Evolutionary conservation across 2,888 invertebrate genomes (phyloP).

Genomic region (Xestia sexstrigata): DNA sequence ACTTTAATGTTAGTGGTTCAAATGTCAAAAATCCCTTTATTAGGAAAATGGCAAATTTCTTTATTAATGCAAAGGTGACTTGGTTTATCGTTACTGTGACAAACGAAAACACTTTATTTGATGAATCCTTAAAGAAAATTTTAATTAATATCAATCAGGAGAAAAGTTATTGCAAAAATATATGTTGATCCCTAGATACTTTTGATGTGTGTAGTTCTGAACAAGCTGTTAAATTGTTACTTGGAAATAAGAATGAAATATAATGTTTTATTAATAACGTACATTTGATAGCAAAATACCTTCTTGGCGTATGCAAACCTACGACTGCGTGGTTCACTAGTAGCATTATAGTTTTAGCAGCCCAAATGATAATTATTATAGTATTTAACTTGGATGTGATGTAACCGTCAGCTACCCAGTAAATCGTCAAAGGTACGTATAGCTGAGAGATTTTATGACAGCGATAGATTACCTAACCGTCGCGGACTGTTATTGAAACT

Average conservation of each 20-base stretch:
- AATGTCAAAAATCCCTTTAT: too few species aligned
- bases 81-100: too few species aligned
- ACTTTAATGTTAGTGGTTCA: too few species aligned
- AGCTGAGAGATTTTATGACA: constrained; percentile 68
- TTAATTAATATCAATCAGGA: too few species aligned
- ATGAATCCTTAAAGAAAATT: too few species aligned
- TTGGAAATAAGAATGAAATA: not conserved
- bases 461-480: constrained; percentile 73
- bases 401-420: constrained; percentile 22
- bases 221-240: too few species aligned
- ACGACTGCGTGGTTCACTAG: not conserved
- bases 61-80: too few species aligned
- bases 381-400: not conserved
- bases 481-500: constrained; percentile 79
- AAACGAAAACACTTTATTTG: too few species aligned
- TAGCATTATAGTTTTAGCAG: not conserved
- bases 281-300: not conserved
- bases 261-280: not conserved
- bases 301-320: not conserved
- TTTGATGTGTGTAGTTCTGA: too few species aligned
- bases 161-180: too few species aligned
- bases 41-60: too few species aligned
- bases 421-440: constrained; percentile 25
- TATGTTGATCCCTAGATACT: too few species aligned
- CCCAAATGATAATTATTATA: not conserved